Conservation (phyloP, 2,113 vertebrate genomes). For the Tragelaphus strepsiceros region DNA sequence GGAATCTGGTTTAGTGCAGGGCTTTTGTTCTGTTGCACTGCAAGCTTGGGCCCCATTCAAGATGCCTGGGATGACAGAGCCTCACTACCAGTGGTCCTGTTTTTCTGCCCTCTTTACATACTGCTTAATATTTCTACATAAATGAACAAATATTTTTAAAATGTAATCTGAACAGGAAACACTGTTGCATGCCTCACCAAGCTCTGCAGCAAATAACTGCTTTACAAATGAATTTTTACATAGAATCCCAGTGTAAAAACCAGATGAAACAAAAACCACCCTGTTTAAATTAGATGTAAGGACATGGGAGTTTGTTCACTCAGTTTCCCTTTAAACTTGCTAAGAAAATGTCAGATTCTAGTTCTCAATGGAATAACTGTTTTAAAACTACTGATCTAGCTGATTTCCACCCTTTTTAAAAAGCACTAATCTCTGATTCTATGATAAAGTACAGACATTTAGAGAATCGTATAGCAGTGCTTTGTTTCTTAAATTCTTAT, state of each 20-base stretch:
- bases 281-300: background rate
- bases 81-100: background rate
- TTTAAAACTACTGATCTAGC: background rate
- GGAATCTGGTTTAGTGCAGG: constrained; percentile 13
- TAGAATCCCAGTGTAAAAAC: background rate
- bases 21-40: constrained; percentile 1
- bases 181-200: background rate
- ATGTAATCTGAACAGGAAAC: background rate
- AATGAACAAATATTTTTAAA: background rate
- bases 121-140: background rate
- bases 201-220: background rate
- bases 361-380: background rate
- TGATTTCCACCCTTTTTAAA: background rate
- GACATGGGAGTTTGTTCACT: background rate
- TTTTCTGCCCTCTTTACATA: background rate
- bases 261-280: background rate
- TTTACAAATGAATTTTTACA: background rate
- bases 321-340: background rate
- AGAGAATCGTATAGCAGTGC: too few species aligned
- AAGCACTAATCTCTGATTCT: background rate
- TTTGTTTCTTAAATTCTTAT: too few species aligned
- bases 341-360: background rate
- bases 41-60: background rate
- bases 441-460: background rate
- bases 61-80: background rate